phyloP scores from a whole-genome alignment of 1,140 invertebrate genomes.

The Lordiphosa clarofinis region DNA sequence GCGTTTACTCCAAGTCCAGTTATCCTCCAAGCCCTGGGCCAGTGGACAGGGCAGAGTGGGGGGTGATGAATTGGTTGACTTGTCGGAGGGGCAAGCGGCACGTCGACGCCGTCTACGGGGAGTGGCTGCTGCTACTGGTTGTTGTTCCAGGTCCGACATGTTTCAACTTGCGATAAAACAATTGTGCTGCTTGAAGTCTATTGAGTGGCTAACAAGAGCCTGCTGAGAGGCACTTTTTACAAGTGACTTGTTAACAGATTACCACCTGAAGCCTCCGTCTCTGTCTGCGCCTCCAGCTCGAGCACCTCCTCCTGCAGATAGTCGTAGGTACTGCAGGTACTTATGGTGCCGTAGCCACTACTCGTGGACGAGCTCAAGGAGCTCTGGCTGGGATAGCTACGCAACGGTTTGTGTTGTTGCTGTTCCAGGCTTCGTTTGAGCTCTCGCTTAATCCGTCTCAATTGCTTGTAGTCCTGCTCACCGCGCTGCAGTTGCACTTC shows the following conservation, averaged over 20 bases:
- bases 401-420: conserved; percentile 27
- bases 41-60: conserved; percentile 32
- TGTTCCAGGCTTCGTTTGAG: conserved; percentile 62
- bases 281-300: not conserved
- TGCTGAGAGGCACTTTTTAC: conserved; percentile 14
- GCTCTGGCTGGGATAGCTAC: conserved; percentile 42
- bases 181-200: conserved; percentile 15
- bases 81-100: not conserved
- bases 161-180: conserved; percentile 8
- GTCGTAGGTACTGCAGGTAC: conserved; percentile 16
- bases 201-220: conserved; percentile 8
- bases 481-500: conserved; percentile 46
- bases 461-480: conserved; percentile 55
- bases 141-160: conserved; percentile 59
- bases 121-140: conserved; percentile 13
- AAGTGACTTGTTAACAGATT: conserved; percentile 37
- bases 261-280: not conserved
- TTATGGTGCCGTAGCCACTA: conserved; percentile 54
- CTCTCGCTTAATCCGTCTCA: conserved; percentile 55
- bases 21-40: conserved; percentile 81
- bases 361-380: conserved; percentile 30
- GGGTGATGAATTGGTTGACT: conserved; percentile 5
- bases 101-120: conserved; percentile 20
- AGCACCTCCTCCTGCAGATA: conserved; percentile 6
- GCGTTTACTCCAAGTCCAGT: conserved; percentile 85